phyloP scores from a whole-genome alignment of 2,113 vertebrate genomes.

The Ophiodon elongatus region DNA sequence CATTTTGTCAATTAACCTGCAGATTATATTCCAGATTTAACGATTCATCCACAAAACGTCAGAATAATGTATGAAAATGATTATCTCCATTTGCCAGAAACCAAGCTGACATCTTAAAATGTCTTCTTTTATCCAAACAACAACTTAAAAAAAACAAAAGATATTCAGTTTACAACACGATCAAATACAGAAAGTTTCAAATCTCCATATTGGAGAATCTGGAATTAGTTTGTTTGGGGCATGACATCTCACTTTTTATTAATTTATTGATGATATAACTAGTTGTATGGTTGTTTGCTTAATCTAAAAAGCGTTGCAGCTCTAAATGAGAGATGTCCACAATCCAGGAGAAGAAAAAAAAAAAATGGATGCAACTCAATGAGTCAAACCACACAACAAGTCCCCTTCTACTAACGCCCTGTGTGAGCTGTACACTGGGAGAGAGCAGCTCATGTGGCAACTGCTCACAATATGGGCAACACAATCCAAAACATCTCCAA shows the following conservation, averaged over 20 bases:
- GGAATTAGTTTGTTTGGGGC: not conserved
- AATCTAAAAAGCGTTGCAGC: not conserved
- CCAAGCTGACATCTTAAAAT: not conserved
- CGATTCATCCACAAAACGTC: not conserved
- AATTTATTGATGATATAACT: not conserved
- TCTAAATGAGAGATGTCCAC: not conserved
- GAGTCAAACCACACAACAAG: not conserved
- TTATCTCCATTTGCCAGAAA: not conserved
- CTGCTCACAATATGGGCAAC: conserved; percentile 12
- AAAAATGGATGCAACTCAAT: not conserved
- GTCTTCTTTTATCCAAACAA: not conserved
- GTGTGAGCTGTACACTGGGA: not conserved
- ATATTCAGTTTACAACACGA: too few species aligned
- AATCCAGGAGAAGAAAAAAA: not conserved
- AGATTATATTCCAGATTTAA: not conserved
- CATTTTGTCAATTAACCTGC: not conserved
- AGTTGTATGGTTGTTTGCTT: not conserved
- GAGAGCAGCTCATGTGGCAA: not conserved
- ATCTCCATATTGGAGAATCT: not conserved
- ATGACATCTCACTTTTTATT: not conserved
- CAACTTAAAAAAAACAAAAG: not conserved
- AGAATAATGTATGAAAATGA: not conserved
- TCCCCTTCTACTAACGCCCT: not conserved
- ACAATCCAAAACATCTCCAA: not conserved
- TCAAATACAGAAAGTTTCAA: not conserved